Conservation (phyloP, 2,113 vertebrate genomes). For the Paramisgurnus dabryanus region DNA sequence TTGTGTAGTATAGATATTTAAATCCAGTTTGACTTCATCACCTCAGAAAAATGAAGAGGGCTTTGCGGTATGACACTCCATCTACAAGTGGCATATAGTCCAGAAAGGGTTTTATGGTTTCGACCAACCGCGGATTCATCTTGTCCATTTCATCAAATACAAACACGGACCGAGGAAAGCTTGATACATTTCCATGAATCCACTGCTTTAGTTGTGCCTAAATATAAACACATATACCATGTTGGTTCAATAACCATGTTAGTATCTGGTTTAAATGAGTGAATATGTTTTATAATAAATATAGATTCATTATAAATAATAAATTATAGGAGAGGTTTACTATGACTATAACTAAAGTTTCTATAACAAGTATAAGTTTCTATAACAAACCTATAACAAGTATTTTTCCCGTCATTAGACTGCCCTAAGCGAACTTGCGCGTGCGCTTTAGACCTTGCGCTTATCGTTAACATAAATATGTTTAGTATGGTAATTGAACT, state of each 20-base stretch:
- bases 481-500: too few species aligned
- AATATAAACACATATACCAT: neutral
- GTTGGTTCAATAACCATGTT: neutral
- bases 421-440: too few species aligned
- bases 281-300: too few species aligned
- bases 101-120: neutral
- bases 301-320: too few species aligned
- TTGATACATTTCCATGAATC: neutral
- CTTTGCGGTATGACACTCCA: neutral
- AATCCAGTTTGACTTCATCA: neutral
- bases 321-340: too few species aligned
- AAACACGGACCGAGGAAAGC: neutral
- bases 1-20: neutral
- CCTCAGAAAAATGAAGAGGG: conserved; percentile 27
- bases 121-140: neutral
- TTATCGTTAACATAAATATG: too few species aligned
- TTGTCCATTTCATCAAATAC: conserved; percentile 36
- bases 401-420: too few species aligned
- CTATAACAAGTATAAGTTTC: too few species aligned
- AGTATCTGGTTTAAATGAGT: too few species aligned
- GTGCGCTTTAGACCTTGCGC: too few species aligned
- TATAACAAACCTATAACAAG: too few species aligned
- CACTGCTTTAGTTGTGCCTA: conserved; percentile 3
- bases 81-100: neutral
- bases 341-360: too few species aligned